Conservation (phyloP, 2,113 vertebrate genomes). For the Xenopus borealis region DNA sequence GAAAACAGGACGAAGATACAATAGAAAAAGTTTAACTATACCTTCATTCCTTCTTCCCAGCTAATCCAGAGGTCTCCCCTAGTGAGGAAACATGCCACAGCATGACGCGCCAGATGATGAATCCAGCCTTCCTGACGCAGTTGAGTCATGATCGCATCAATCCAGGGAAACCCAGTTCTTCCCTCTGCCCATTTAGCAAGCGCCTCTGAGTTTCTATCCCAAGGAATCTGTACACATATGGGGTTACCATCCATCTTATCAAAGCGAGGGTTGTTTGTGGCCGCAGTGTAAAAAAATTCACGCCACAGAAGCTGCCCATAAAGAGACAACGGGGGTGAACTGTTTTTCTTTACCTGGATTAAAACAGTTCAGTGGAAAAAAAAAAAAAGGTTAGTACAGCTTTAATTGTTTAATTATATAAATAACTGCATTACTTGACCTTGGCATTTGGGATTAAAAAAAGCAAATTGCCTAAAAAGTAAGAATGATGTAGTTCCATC, state of each 20-base stretch:
- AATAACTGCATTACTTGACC: no score
- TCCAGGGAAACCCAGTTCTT: constrained; percentile 93
- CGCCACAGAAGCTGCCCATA: constrained; percentile 93
- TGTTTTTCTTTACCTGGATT: constrained; percentile 88
- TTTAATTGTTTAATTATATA: no score
- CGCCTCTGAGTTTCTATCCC: constrained; percentile 90
- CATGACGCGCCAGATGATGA: constrained; percentile 94
- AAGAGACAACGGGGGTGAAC: constrained; percentile 83
- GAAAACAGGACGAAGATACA: not conserved
- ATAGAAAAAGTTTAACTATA: constrained; percentile 47
- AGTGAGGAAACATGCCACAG: constrained; percentile 92
- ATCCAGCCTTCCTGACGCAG: constrained; percentile 97
- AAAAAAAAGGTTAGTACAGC: no score
- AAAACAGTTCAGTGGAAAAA: no score
- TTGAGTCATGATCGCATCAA: constrained; percentile 97
- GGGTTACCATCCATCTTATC: constrained; percentile 98
- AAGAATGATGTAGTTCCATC: no score
- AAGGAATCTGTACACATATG: constrained; percentile 93
- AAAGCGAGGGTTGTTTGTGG: constrained; percentile 91
- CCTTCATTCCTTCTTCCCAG: constrained; percentile 98
- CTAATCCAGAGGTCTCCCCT: constrained; percentile 95
- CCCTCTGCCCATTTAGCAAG: constrained; percentile 97
- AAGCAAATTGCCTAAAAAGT: no score
- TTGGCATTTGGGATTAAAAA: no score
- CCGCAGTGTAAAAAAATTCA: constrained; percentile 94